Base-by-base conservation (phyloP, 2,113 vertebrate genomes). In the Lota lota region DNA sequence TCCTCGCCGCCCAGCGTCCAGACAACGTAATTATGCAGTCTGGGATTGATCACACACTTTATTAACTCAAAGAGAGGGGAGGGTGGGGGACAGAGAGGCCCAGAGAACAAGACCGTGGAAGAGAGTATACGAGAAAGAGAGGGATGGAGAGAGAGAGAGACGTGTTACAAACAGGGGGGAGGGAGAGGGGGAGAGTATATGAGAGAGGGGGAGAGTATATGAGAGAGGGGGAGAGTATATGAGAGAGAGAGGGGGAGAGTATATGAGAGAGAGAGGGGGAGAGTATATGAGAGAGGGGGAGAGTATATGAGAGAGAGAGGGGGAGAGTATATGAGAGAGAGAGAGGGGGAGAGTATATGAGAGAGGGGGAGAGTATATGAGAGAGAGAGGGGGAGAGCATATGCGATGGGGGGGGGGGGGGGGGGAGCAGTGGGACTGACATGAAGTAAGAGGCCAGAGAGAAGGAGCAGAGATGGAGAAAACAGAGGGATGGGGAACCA, bases 1-100 rank as follows among this genome's bases (percentile, higher is more conserved):
- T 19, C 4, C 71, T 65, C 47, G 63, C 63, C 75, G 67, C 61
- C 22, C 33, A 19, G 28, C 40, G 17, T 17, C 28, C 18, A 40
- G 24, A 63, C 70, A 74, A 81, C 72, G 72, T 80, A 74, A 82
- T 80, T 63, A 73, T 70, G 70, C 63, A 60, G 63, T 64, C 61
- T 60, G 19, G 64, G 59, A 72, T 60, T 78, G 59, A 75, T 81
- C 69, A 63, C 59, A 73, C 64, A 53, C 64, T 66, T 14, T 57
- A 18, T 67, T 64, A 61, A 54, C 3, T 16, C 53, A 54, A 5
- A 54, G 18, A n/a, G 16, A 54, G 18, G 18, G 12, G 53, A 18
- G 53, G 18, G 53, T 1, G 53, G 18, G 6, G 11, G 36, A 1
- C 36, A 3, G 36, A 10, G 36, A 5, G 36, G 36, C 4, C 2